Conservation (phyloP, 1,140 invertebrate genomes). For the Heterodera schachtii region DNA sequence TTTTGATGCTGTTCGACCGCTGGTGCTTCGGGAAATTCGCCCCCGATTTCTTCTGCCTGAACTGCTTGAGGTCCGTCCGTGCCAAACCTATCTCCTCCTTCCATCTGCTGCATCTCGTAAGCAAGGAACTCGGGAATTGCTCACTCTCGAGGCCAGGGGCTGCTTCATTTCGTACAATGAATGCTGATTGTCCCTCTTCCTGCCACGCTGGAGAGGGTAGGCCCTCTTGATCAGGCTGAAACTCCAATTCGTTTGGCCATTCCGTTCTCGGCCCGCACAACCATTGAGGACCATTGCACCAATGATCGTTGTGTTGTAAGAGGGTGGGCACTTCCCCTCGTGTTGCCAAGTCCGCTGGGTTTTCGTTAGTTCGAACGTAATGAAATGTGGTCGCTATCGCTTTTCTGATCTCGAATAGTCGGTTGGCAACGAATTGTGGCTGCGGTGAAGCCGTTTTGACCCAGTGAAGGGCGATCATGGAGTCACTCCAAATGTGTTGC, state of each 20-base stretch:
- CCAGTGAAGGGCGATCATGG: background rate
- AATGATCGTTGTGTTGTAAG: background rate
- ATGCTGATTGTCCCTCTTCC: background rate
- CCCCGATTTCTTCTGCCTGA: too few relatives aligned
- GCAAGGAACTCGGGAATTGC: background rate
- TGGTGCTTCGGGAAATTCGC: too few relatives aligned
- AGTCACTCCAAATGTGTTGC: background rate
- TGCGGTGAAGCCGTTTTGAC: background rate
- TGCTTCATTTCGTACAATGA: background rate
- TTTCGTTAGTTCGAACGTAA: constrained; percentile 26
- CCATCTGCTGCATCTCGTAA: background rate
- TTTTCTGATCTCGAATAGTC: constrained; percentile 13
- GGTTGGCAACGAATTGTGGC: background rate
- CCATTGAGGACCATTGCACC: constrained; percentile 24
- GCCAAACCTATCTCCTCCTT: too few relatives aligned
- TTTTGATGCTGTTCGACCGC: too few relatives aligned
- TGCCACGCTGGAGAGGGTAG: too few relatives aligned
- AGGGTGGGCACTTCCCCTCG: background rate
- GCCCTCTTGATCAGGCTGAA: background rate
- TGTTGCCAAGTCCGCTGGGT: constrained; percentile 26
- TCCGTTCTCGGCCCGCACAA: background rate
- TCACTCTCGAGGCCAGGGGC: too few relatives aligned
- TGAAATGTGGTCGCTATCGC: background rate
- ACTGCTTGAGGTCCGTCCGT: too few relatives aligned
- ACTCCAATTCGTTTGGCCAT: constrained; percentile 14